These are phyloP conservation scores for Amiota minor DNA, from an alignment of 2,888 invertebrate species.

Conservation along the genomic window DNA sequence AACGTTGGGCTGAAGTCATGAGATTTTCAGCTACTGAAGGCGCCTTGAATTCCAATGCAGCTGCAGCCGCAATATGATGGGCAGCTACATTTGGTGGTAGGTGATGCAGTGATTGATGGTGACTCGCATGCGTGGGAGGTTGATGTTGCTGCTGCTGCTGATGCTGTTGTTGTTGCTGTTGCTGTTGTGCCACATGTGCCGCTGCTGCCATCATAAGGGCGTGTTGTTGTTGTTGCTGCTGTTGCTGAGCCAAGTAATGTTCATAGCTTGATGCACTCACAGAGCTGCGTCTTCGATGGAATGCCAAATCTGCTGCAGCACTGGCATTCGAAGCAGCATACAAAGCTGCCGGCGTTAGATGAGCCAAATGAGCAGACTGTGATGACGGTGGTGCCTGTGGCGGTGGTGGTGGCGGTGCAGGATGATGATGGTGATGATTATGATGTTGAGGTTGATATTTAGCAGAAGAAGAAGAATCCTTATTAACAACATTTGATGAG, in stretches of 20 bases:
- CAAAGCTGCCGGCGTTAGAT: conserved; percentile 43
- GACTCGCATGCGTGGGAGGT: conserved; percentile 29
- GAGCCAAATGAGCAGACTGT: conserved; percentile 37
- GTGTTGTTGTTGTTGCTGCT: conserved; percentile 62
- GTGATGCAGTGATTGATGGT: conserved; percentile 48
- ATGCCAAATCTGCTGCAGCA: conserved; percentile 58
- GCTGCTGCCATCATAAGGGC: conserved; percentile 52
- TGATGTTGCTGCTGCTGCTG: conserved; percentile 49
- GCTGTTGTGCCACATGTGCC: conserved; percentile 55
- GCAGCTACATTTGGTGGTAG: conserved; percentile 36
- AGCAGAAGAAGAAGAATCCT: conserved; percentile 36
- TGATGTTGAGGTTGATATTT: conserved; percentile 41
- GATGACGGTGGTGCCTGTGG: conserved; percentile 32
- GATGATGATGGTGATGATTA: conserved; percentile 37
- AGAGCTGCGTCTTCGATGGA: conserved; percentile 64
- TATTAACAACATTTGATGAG: conserved; percentile 31
- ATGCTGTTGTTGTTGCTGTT: conserved; percentile 31
- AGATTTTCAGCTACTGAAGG: conserved; percentile 60
- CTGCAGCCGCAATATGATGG: conserved; percentile 47
- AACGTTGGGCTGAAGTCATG: conserved; percentile 55
- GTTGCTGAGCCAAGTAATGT: conserved; percentile 65
- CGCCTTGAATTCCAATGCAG: conserved; percentile 68
- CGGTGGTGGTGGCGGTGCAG: conserved; percentile 51
- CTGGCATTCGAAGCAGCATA: conserved; percentile 40
- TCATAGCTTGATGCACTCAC: conserved; percentile 67